Conservation (phyloP, 2,888 invertebrate species). For the Plagiodera versicolora region DNA sequence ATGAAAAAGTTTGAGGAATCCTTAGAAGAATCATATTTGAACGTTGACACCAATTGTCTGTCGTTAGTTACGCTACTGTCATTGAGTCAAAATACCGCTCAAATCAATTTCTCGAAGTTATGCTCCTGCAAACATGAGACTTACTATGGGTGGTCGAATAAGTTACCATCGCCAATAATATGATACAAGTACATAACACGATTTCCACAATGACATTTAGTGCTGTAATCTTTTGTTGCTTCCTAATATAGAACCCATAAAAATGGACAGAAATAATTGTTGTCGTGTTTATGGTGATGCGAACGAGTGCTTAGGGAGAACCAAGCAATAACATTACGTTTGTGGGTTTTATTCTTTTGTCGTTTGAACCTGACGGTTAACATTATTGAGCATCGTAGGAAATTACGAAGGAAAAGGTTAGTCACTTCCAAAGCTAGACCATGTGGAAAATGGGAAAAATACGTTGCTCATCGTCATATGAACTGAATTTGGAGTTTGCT, state of each 20-base stretch:
- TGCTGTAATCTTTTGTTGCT: slow-evolving; percentile 5
- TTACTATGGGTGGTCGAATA: slow-evolving; percentile 9
- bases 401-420: too few species aligned
- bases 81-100: neutral
- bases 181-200: slow-evolving; percentile 2
- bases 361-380: neutral
- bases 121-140: neutral
- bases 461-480: too few species aligned
- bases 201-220: neutral
- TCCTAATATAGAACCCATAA: slow-evolving; percentile 1
- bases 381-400: too few species aligned
- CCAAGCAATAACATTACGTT: neutral
- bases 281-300: neutral
- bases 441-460: too few species aligned
- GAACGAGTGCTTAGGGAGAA: slow-evolving; percentile 6
- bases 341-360: neutral
- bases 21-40: too few species aligned
- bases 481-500: too few species aligned
- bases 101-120: too few species aligned
- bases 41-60: too few species aligned
- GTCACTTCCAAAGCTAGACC: too few species aligned
- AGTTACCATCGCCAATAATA: neutral
- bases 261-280: slow-evolving; percentile 6
- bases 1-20: too few species aligned
- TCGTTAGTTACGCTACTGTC: too few species aligned